Conservation (phyloP, 2,113 vertebrate species). For the Hemicordylus capensis region DNA sequence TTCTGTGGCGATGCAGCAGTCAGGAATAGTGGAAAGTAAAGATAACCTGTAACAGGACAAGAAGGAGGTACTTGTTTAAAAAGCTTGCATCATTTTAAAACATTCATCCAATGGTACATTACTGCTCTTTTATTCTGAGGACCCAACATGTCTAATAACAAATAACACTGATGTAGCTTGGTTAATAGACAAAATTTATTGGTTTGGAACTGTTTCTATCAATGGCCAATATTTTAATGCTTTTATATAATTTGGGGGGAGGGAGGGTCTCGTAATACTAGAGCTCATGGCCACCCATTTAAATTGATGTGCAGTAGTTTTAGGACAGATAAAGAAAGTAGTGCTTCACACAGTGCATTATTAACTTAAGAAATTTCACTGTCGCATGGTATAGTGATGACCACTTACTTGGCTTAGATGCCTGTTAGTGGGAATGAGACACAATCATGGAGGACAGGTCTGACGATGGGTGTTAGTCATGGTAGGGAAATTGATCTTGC, state of each 20-base stretch:
- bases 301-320: background rate
- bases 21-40: background rate
- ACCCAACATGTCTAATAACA: background rate
- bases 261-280: too few species aligned
- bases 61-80: background rate
- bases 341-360: background rate
- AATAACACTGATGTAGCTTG: background rate
- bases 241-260: too few species aligned
- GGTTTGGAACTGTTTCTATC: background rate
- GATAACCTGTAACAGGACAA: background rate
- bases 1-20: background rate
- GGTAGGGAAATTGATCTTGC: background rate
- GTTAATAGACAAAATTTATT: background rate
- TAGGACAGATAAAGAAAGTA: background rate
- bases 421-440: background rate
- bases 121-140: background rate
- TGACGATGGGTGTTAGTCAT: background rate
- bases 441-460: background rate
- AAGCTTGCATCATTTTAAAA: background rate
- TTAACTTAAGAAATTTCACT: background rate
- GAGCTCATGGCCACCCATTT: background rate
- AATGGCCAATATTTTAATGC: background rate
- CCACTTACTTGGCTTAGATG: background rate
- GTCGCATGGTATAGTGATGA: background rate
- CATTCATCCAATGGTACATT: background rate